Conservation (phyloP, 1,140 invertebrate species). For the Oedothorax gibbosus region DNA sequence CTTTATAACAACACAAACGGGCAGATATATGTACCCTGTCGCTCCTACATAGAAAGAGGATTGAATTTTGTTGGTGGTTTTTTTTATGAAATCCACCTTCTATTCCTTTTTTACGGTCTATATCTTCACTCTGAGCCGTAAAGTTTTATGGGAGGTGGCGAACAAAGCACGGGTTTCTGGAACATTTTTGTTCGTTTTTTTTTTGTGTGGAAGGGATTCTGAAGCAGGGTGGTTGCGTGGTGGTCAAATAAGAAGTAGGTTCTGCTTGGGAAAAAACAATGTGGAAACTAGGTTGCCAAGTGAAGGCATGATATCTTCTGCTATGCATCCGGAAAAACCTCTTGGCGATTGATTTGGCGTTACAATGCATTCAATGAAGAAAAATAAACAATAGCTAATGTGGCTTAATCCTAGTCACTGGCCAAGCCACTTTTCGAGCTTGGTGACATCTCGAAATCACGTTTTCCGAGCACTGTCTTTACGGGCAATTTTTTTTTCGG, state of each 20-base stretch:
- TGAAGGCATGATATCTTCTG: too few relatives aligned
- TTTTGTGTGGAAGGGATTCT: not conserved
- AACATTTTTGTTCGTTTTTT: not conserved
- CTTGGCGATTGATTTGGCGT: too few relatives aligned
- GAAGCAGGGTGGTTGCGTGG: not conserved
- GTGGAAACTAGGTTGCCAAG: too few relatives aligned
- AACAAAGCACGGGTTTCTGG: constrained; percentile 7
- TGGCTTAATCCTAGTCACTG: too few relatives aligned
- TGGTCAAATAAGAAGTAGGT: not conserved
- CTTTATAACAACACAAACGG: not conserved
- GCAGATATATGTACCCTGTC: constrained; percentile 48
- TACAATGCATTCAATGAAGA: too few relatives aligned
- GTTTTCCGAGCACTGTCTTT: too few relatives aligned
- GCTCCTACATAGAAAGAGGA: constrained; percentile 25
- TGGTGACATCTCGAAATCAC: too few relatives aligned
- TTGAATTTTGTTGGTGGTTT: constrained; percentile 16
- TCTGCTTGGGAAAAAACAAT: not conserved
- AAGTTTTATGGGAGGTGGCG: constrained; percentile 41
- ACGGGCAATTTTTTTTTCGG: too few relatives aligned
- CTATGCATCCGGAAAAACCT: too few relatives aligned
- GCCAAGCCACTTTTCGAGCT: too few relatives aligned
- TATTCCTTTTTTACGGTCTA: constrained; percentile 45
- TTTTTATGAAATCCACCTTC: not conserved
- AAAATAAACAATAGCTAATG: too few relatives aligned
- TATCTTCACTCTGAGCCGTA: constrained; percentile 40